Base-by-base conservation (phyloP, 2,888 invertebrate species). In the Hirtodrosophila histrioides region DNA sequence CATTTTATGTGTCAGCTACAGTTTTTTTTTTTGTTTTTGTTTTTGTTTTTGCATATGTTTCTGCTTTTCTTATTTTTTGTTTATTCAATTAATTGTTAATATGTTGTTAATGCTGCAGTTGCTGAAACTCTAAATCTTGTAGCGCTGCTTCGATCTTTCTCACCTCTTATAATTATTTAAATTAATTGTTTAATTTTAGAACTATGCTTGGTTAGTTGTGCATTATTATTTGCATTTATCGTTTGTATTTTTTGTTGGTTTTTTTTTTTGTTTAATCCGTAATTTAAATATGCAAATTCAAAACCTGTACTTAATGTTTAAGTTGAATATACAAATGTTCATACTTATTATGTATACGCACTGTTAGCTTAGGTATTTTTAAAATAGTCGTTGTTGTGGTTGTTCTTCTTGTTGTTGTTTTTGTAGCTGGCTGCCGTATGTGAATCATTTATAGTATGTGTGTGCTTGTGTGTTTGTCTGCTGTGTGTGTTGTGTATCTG, bases 311-410 rank as follows among this genome's bases (percentile, higher is more conserved):
- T 87, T 87, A 84, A 78, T 66, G 39, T 10, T 63, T 82, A 82
- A 72, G 60, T 84, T 72, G 84, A 86, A 84, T 86, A 78, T 88
- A 86, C 84, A 86, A 86, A 88, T 75, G 61, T 69, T 72, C 65
- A 67, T 77, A 55, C 72, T 68, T 79, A 81, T 84, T 64, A 68
- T 71, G 77, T 77, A 80, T 83, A 82, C 70, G 69, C 86, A 77
- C 66, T 77, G 86, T 79, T 71, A 70, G 81, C 76, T 81, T 82
- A 79, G 78, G 29, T 81, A 86, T 63, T 75, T 70, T 73, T 89
- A 88, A 88, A 89, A 89, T 88, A 88, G 89, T 88, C 89, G 89
- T 88, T 88, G 88, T 88, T 83, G 72, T 66, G 63, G 60, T 75
- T 71, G 55, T 79, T 71, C 45, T 61, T 53, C 40, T 73, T 62